A percentile compares a stretch with the other conserved stretches of the same genome.
Evolutionary conservation across 2,113 vertebrate genomes (phyloP).

Genomic region (human (Homo sapiens)): GRCh38 chr17:44493501-44494000

Average conservation of each 20-base stretch:
- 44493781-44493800: slow-evolving; percentile 1
- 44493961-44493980: not conserved
- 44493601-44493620: not conserved
- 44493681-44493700: not conserved
- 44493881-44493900: not conserved
- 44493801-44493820: not conserved
- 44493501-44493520: not conserved
- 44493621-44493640: not conserved
- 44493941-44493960: not conserved
- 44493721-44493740: not conserved
- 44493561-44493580: not conserved
- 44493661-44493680: not conserved
- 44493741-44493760: not conserved
- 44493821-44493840: not conserved
- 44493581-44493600: not conserved
- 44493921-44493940: not conserved
- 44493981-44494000: not conserved
- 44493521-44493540: not conserved
- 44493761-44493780: slow-evolving; percentile 14
- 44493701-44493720: not conserved
- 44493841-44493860: not conserved
- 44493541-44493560: not conserved
- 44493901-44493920: slow-evolving; percentile 20
- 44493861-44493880: not conserved
- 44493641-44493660: not conserved